Base-by-base conservation (phyloP, 2,797 vertebrate genomes). In the Fundulus diaphanus region DNA sequence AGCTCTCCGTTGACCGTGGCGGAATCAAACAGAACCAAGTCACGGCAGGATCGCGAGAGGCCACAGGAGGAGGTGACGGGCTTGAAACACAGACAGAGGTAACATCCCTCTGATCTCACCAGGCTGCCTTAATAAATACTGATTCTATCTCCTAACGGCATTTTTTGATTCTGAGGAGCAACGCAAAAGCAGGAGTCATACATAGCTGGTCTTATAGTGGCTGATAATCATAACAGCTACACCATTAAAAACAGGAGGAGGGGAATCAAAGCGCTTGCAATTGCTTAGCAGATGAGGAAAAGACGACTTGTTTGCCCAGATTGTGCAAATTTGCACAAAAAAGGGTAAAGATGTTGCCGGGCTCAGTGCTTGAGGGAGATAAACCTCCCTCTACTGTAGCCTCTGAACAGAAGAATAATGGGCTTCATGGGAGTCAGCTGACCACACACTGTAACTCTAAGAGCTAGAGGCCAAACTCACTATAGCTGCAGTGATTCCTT, bases 1-100 rank as follows among this genome's bases (percentile, higher is more conserved):
- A 49, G 83, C 84, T 87, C 90, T 91, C 85, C 59, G 86, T 82
- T 94, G 93, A 91, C 92, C 85, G 77, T 85, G 81, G 88, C 63
- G 82, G 92, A 94, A 90, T 91, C 87, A 86, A 88, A 90, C 87
- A 79, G 82, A 85, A 90, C 88, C 86, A 87, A 93, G 90, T 93
- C 90, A 82, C 69, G 77, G 87, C 85, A 87, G 91, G 89, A 90
- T 85, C 83, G 80, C 8, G 15, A 86, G 81, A 78, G 88, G 90
- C 86, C 90, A 91, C 87, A 84, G 83, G 86, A 92, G 78, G 82
- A 86, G 88, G 78, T 33, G 76, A 73, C 83, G 33, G 81, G 74
- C 81, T 86, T 85, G 82, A 89, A 90, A 83, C 81, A 70, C 66
- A 85, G 72, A 77, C 82, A 75, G 76, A 81, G 83, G 85, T 78